phyloP scores from a whole-genome alignment of 2,888 invertebrate species.

The Limnephilus rhombicus region DNA sequence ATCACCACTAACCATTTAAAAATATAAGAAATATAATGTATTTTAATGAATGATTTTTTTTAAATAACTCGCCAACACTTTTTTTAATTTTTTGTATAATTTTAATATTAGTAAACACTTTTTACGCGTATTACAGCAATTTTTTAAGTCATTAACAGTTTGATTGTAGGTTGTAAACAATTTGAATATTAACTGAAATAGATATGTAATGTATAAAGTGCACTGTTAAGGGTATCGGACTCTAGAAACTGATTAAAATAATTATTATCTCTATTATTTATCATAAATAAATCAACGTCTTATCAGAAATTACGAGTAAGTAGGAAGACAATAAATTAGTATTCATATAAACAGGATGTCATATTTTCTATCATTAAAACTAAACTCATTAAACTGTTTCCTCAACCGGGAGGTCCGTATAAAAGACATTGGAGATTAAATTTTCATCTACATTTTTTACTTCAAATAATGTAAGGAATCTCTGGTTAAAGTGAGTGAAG shows the following conservation, averaged over 20 bases:
- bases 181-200: too few species aligned
- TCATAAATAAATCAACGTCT: background rate
- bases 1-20: background rate
- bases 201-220: too few species aligned
- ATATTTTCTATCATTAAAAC: background rate
- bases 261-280: background rate
- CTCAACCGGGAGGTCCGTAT: too few species aligned
- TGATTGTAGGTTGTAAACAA: too few species aligned
- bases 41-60: background rate
- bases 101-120: background rate
- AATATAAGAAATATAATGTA: background rate
- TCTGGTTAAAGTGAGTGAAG: too few species aligned
- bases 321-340: background rate
- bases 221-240: background rate
- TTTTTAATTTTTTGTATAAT: background rate
- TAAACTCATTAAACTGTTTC: too few species aligned
- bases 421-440: too few species aligned
- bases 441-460: too few species aligned
- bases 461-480: too few species aligned
- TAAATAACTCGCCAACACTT: background rate
- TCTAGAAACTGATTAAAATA: background rate
- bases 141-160: background rate
- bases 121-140: background rate
- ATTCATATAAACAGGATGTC: background rate
- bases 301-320: background rate